These are phyloP conservation scores for Aphodius sticticus DNA, from an alignment of 2,888 invertebrate genomes.

Conservation along the genomic window DNA sequence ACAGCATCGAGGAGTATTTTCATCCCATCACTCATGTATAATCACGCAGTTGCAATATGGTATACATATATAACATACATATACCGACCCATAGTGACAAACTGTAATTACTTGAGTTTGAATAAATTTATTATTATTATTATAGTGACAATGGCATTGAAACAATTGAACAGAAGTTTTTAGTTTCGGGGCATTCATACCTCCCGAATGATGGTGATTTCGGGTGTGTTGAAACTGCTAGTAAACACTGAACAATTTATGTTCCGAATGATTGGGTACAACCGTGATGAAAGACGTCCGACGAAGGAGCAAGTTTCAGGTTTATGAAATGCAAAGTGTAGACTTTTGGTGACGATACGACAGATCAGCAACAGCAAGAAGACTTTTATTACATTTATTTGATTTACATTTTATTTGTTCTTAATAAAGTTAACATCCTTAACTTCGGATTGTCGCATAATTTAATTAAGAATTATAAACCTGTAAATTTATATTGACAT, in stretches of 20 bases:
- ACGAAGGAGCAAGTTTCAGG: conserved; percentile 4
- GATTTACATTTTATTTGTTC: not conserved
- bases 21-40: too few species aligned
- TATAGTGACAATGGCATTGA: conserved; percentile 4
- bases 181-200: conserved; percentile 15
- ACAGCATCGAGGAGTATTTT: too few species aligned
- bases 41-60: too few species aligned
- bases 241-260: conserved; percentile 10
- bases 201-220: conserved; percentile 25
- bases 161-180: conserved; percentile 16
- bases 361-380: not conserved
- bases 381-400: not conserved
- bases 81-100: too few species aligned
- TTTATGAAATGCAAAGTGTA: conserved; percentile 18
- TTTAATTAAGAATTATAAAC: too few species aligned
- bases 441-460: too few species aligned
- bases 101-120: not conserved
- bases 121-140: not conserved
- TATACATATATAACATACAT: too few species aligned
- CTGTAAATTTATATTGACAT: conserved; percentile 5
- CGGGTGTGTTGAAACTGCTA: conserved; percentile 14
- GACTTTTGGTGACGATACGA: conserved; percentile 9
- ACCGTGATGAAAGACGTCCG: conserved; percentile 9
- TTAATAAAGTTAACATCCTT: too few species aligned
- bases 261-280: conserved; percentile 20